These are phyloP conservation scores for Drosophila parvula DNA, from an alignment of 1,140 invertebrate genomes.

Conservation along the genomic window DNA sequence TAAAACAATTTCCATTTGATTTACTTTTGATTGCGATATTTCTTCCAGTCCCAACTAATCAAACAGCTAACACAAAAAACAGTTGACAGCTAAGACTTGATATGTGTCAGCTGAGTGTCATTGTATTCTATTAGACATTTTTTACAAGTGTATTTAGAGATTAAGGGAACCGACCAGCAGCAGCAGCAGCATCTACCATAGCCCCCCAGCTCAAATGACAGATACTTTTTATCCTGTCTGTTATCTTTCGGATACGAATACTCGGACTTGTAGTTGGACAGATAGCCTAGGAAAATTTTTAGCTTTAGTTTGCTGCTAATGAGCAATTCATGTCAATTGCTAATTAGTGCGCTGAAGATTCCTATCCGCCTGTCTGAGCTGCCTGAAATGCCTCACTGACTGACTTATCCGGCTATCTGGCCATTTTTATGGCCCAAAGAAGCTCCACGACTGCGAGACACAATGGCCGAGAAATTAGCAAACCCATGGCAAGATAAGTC, in stretches of 20 bases:
- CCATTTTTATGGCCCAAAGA: conserved; percentile 74
- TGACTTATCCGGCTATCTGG: conserved; percentile 71
- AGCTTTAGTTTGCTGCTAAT: conserved; percentile 81
- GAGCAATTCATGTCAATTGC: conserved; percentile 83
- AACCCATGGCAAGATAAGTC: conserved; percentile 81
- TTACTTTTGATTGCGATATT: not conserved
- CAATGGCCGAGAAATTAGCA: conserved; percentile 81
- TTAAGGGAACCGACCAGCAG: conserved; percentile 17
- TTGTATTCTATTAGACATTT: conserved; percentile 34
- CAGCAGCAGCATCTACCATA: conserved; percentile 3
- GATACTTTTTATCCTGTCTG: conserved; percentile 42
- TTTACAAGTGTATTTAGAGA: conserved; percentile 41
- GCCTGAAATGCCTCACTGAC: conserved; percentile 52
- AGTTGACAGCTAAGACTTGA: conserved; percentile 13
- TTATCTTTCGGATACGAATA: conserved; percentile 40
- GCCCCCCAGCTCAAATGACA: conserved; percentile 1
- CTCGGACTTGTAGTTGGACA: conserved; percentile 33
- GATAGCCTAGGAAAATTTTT: conserved; percentile 57
- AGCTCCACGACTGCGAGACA: conserved; percentile 43
- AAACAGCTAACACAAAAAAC: not conserved
- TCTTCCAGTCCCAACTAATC: not conserved
- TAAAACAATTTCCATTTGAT: not conserved
- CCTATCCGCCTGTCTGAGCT: conserved; percentile 69
- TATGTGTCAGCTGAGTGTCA: conserved; percentile 26
- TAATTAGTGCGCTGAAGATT: conserved; percentile 82